Evolutionary conservation across 2,797 vertebrate genomes (phyloP).

Genomic region (Pogoniulus pusillus): DNA sequence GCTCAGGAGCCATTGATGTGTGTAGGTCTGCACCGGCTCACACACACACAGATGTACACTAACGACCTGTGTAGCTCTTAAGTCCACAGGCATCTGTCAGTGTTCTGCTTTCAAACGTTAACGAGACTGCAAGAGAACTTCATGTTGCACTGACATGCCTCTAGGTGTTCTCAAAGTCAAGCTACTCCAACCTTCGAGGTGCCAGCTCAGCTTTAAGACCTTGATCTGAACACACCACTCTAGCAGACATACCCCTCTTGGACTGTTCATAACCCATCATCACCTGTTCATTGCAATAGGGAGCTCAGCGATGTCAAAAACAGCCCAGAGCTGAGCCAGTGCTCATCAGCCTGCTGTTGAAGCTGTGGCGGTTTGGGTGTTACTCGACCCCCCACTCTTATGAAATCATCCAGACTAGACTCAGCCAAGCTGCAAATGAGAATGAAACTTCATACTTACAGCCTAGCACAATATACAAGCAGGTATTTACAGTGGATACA

Average conservation of each 20-base stretch:
- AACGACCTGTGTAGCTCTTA: not conserved
- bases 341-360: not conserved
- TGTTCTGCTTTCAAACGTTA: not conserved
- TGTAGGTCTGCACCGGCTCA: not conserved
- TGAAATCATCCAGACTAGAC: too few relatives aligned
- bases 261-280: not conserved
- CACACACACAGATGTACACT: accelerated
- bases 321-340: not conserved
- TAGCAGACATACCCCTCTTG: not conserved
- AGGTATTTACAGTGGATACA: too few relatives aligned
- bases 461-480: too few relatives aligned
- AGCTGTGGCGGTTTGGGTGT: too few relatives aligned
- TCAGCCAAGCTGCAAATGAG: too few relatives aligned
- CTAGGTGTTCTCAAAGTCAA: not conserved
- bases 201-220: not conserved
- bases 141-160: not conserved
- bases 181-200: not conserved
- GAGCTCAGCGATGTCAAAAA: not conserved
- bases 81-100: not conserved
- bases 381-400: too few relatives aligned
- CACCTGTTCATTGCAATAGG: not conserved
- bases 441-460: too few relatives aligned
- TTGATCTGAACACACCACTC: accelerated
- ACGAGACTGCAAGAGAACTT: not conserved
- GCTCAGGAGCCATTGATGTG: not conserved